Conservation (phyloP, 2,797 vertebrate species). For the Tauraco hartlaubi region DNA sequence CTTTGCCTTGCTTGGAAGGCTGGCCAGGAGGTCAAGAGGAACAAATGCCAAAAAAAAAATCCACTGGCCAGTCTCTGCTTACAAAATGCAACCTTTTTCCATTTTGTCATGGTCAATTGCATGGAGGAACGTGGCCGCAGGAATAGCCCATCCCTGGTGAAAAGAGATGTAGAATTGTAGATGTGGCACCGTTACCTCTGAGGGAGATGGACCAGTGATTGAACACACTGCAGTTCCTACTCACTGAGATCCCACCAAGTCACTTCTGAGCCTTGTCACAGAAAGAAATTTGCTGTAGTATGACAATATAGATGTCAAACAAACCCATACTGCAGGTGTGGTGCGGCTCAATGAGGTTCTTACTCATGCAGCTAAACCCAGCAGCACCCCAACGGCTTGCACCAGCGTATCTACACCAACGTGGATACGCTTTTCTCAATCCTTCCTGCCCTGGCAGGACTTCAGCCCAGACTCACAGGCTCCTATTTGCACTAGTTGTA, state of each 20-base stretch:
- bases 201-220: background rate
- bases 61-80: background rate
- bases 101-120: background rate
- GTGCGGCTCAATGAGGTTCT: background rate
- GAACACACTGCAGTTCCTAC: background rate
- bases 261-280: background rate
- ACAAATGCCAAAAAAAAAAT: background rate
- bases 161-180: background rate
- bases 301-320: too few relatives aligned
- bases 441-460: background rate
- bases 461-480: background rate
- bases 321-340: fast-evolving
- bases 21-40: background rate
- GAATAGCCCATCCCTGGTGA: background rate
- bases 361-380: background rate
- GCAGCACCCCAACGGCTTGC: background rate
- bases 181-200: background rate
- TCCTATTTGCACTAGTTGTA: background rate
- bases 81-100: background rate
- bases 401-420: fast-evolving
- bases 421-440: fast-evolving
- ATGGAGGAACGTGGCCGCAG: background rate
- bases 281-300: background rate
- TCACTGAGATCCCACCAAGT: background rate
- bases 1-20: background rate